Base-by-base conservation (phyloP, 2,113 vertebrate genomes). In the Atractosteus spatula region DNA sequence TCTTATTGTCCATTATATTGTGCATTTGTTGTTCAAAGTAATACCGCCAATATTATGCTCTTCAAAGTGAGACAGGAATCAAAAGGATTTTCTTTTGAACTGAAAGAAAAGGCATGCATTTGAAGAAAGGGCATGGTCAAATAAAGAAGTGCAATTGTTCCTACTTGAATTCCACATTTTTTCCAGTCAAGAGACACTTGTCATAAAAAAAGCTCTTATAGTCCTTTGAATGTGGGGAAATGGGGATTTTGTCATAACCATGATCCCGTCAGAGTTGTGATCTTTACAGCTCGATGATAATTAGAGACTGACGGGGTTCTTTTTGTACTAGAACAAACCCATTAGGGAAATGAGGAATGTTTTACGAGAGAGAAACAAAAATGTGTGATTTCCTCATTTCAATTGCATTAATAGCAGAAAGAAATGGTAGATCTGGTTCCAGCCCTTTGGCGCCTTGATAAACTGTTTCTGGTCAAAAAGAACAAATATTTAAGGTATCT, bases 401-500 rank as follows among this genome's bases (percentile, higher is more conserved):
- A 57, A 67, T 78, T 78, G 75, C 86, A 74, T 72, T 72, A 75
- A 74, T 83, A 76, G 72, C 77, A 77, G 80, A 78, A 83, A 29
- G n/a, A 81, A 82, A 74, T 43, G 16, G 29, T 3, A 16, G 29
- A 64, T 81, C 73, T 71, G 66, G 65, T 76, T 78, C 68, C 71
- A 61, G 51, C 79, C 81, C 71, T 74, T 79, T 80, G 77, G 78
- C 81, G 71, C 84, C 87, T 87, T 86, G 76, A 86, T 80, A 85
- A 89, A 84, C 80, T 81, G 78, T 83, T 85, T 85, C 79, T 81
- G 77, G 76, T 79, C 82, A 76, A 86, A 88, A 74, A 81, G 77
- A 85, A 83, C 78, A 89, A 86, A 89, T 90, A 90, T 90, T 89
- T 88, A 87, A 86, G 88, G 81, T 90, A 89, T 89, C 84, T 88